Conservation (phyloP, 2,797 vertebrate species). For the Gymnodraco acuticeps region DNA sequence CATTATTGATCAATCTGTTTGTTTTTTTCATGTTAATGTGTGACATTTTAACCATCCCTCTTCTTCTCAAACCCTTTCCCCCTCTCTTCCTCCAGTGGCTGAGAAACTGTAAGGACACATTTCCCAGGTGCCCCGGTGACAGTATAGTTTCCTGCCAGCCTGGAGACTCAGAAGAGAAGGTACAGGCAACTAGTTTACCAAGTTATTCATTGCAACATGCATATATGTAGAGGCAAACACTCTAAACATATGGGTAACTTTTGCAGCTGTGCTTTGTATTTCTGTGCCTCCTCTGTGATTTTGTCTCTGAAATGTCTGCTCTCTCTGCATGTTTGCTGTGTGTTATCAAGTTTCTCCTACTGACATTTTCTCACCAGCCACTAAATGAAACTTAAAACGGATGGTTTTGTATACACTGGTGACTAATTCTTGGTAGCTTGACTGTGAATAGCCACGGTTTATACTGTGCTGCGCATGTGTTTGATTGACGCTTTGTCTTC, state of each 20-base stretch:
- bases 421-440: slow-evolving; percentile 55
- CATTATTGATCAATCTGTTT: not conserved
- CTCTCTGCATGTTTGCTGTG: slow-evolving; percentile 52
- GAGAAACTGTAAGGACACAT: slow-evolving; percentile 96
- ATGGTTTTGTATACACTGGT: slow-evolving; percentile 23
- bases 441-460: slow-evolving; percentile 35
- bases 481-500: slow-evolving; percentile 92
- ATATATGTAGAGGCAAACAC: slow-evolving; percentile 3
- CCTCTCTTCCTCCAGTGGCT: slow-evolving; percentile 87
- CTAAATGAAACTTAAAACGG: slow-evolving; percentile 9
- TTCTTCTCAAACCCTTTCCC: not conserved
- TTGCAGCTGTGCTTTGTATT: slow-evolving; percentile 14
- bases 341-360: slow-evolving; percentile 7
- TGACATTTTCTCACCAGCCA: slow-evolving; percentile 6
- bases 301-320: slow-evolving; percentile 42
- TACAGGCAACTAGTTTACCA: slow-evolving; percentile 65
- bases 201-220: not conserved
- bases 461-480: slow-evolving; percentile 84
- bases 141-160: slow-evolving; percentile 97
- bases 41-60: not conserved
- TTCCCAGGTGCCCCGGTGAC: slow-evolving; percentile 94
- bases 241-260: slow-evolving; percentile 5
- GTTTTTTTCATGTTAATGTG: not conserved
- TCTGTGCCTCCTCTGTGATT: slow-evolving; percentile 28
- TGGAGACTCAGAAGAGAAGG: slow-evolving; percentile 98